Percentiles rank a stretch among this genome's conserved stretches.
phyloP scores from a whole-genome alignment of 2,797 vertebrate genomes.

The Parauchenoglanis punctatus region DNA sequence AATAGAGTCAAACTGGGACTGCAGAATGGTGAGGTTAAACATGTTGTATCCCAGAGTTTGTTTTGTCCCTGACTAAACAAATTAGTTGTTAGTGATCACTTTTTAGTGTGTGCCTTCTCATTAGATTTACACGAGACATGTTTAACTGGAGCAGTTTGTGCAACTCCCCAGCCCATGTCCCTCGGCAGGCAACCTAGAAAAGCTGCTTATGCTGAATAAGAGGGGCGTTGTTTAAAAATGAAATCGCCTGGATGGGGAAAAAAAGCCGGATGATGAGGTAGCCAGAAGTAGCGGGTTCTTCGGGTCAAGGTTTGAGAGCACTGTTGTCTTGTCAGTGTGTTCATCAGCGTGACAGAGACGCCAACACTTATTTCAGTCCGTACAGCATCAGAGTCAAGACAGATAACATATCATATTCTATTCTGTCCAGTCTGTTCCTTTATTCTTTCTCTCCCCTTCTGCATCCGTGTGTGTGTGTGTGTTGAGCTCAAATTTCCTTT shows the following conservation, averaged over 20 bases:
- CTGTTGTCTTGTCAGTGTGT: conserved; percentile 21
- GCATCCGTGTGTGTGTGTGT: conserved; percentile 58
- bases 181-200: conserved; percentile 66
- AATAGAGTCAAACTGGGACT: not conserved
- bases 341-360: conserved; percentile 34
- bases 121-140: conserved; percentile 34
- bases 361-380: conserved; percentile 45
- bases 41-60: not conserved
- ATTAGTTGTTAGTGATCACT: conserved; percentile 12
- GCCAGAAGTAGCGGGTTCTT: conserved; percentile 53
- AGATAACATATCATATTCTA: conserved; percentile 65
- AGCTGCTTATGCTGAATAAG: conserved; percentile 79
- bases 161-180: conserved; percentile 35
- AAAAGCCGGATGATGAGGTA: conserved; percentile 53
- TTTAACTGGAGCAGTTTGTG: conserved; percentile 41
- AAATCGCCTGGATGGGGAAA: conserved; percentile 68
- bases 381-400: conserved; percentile 49
- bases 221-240: conserved; percentile 60
- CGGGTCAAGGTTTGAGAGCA: conserved; percentile 26
- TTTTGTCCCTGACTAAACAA: not conserved
- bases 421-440: conserved; percentile 64
- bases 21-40: not conserved
- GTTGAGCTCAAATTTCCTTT: conserved; percentile 76
- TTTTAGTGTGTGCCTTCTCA: not conserved
- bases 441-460: conserved; percentile 47